Percentiles rank a stretch among this genome's conserved stretches.
Evolutionary conservation across 1,140 invertebrate genomes (phyloP).

Genomic region (Sarcophaga bullata): DNA sequence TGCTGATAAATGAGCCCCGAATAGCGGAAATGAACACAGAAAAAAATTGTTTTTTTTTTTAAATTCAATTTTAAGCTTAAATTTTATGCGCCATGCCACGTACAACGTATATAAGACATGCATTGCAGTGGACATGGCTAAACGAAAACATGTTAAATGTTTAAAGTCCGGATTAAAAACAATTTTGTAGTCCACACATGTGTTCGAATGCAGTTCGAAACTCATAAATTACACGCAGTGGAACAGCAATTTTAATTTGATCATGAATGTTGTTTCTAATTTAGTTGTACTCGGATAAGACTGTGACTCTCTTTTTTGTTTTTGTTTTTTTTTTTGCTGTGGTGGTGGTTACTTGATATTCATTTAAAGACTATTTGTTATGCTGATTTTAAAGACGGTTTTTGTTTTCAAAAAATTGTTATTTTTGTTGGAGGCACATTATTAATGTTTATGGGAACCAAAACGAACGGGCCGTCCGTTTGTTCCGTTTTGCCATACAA

Average conservation of each 20-base stretch:
- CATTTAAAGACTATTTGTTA: background rate
- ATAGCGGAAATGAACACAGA: too few relatives aligned
- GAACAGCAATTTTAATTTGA: conserved; percentile 15
- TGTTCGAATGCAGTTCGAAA: background rate
- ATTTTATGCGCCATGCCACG: too few relatives aligned
- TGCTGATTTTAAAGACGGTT: background rate
- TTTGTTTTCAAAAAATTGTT: background rate
- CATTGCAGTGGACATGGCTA: too few relatives aligned
- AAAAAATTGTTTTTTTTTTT: too few relatives aligned
- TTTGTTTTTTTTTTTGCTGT: too few relatives aligned
- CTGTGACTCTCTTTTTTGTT: too few relatives aligned
- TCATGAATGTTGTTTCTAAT: conserved; percentile 20
- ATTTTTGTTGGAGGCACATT: background rate
- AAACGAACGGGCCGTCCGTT: conserved; percentile 21
- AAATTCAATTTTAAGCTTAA: too few relatives aligned
- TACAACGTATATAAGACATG: too few relatives aligned
- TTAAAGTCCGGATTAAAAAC: background rate
- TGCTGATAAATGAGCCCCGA: too few relatives aligned
- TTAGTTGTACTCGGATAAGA: background rate
- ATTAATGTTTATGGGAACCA: conserved; percentile 21
- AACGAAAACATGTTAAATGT: too few relatives aligned
- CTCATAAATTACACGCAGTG: background rate
- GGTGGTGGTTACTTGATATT: background rate
- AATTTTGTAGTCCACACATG: background rate
- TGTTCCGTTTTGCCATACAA: background rate